These are phyloP conservation scores for Myotis myotis DNA, from an alignment of 2,797 vertebrate species.

Conservation along the genomic window DNA sequence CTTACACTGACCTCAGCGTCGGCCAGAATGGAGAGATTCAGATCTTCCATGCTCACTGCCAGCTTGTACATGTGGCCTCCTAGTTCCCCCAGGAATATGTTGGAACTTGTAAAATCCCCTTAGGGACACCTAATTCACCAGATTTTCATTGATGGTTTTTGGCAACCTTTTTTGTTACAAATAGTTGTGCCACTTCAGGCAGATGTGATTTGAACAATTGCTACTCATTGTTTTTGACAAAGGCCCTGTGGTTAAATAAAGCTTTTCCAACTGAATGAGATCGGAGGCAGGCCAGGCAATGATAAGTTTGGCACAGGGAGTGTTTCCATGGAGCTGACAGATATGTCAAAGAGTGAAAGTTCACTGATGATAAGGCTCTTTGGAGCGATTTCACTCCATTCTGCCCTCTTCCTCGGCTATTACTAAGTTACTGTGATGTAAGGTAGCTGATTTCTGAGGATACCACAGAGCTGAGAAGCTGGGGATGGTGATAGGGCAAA, in stretches of 20 bases:
- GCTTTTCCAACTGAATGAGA: not conserved
- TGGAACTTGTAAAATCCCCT: not conserved
- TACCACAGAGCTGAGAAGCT: not conserved
- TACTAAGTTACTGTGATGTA: not conserved
- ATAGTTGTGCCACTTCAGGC: not conserved
- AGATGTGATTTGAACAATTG: not conserved
- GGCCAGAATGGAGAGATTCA: not conserved
- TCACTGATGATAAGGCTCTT: not conserved
- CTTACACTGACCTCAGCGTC: not conserved
- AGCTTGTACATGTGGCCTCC: fast-evolving
- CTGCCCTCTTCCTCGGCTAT: not conserved
- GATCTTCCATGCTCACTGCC: fast-evolving
- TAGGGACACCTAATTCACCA: not conserved
- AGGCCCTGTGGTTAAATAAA: not conserved
- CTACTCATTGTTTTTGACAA: not conserved
- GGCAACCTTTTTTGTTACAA: not conserved
- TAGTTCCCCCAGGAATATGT: not conserved
- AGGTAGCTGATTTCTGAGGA: not conserved
- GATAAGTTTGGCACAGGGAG: not conserved
- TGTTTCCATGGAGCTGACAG: not conserved
- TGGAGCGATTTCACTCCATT: not conserved
- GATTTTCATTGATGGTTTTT: not conserved
- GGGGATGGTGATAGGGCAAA: not conserved
- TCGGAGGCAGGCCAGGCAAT: not conserved
- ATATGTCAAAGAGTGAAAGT: not conserved